phyloP scores from a whole-genome alignment of 1,140 invertebrate genomes.

The Saccostrea glomerata region DNA sequence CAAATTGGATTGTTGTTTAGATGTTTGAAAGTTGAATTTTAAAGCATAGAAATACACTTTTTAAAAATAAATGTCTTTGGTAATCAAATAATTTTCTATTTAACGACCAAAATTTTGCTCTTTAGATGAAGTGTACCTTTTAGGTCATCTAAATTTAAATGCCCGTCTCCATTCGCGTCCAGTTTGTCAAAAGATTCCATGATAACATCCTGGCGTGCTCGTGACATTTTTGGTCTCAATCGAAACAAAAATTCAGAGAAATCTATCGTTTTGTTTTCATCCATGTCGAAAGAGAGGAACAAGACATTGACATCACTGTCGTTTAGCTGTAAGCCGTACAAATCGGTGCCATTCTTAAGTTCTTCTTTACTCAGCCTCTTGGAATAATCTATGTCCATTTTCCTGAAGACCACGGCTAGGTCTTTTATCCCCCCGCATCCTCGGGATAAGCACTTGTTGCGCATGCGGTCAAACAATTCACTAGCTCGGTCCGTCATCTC shows the following conservation, averaged over 20 bases:
- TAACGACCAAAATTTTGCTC: not conserved
- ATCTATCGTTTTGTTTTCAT: slow-evolving; percentile 63
- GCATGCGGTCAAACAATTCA: slow-evolving; percentile 43
- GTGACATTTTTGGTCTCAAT: slow-evolving; percentile 87
- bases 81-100: not conserved
- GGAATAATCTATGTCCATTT: slow-evolving; percentile 67
- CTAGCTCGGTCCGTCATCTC: slow-evolving; percentile 42
- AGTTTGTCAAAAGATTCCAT: slow-evolving; percentile 91
- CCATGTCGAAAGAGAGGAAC: slow-evolving; percentile 62
- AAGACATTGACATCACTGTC: slow-evolving; percentile 56
- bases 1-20: not conserved
- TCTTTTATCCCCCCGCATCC: slow-evolving; percentile 62
- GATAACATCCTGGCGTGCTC: slow-evolving; percentile 86
- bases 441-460: slow-evolving; percentile 39
- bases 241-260: slow-evolving; percentile 66
- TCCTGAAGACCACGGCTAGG: slow-evolving; percentile 61
- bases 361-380: slow-evolving; percentile 60
- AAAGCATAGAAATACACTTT: no score
- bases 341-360: slow-evolving; percentile 56
- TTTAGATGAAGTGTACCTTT: slow-evolving; percentile 77
- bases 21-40: not conserved
- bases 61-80: no score
- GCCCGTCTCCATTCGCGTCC: slow-evolving; percentile 88
- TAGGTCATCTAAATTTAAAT: slow-evolving; percentile 90
- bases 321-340: slow-evolving; percentile 58